Percentiles rank a stretch among this genome's conserved stretches.
Evolutionary conservation across 2,888 invertebrate genomes (phyloP).

Genomic region (Gandaritis pyraliata): DNA sequence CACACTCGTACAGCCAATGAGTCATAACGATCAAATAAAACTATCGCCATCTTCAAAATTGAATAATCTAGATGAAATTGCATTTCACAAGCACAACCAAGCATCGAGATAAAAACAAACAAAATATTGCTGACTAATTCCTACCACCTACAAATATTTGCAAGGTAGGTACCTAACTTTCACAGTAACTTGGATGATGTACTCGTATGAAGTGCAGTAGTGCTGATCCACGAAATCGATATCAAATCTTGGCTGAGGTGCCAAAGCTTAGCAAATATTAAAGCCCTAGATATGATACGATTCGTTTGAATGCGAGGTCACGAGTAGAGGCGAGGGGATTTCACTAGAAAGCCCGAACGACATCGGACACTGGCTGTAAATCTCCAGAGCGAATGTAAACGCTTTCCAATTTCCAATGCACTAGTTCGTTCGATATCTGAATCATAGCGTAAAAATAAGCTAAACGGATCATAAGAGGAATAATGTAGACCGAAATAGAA

Average conservation of each 20-base stretch:
- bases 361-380: conserved; percentile 63
- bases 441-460: not conserved
- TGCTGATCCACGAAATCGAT: conserved; percentile 23
- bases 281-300: conserved; percentile 34
- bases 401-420: conserved; percentile 64
- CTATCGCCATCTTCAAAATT: not conserved
- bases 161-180: conserved; percentile 3
- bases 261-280: conserved; percentile 32
- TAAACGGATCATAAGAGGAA: too few species aligned
- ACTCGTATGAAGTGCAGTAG: conserved; percentile 14
- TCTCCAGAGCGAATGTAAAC: conserved; percentile 64
- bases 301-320: conserved; percentile 59
- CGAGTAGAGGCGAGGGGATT: conserved; percentile 55
- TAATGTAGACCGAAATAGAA: too few species aligned
- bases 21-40: not conserved
- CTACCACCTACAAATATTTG: not conserved
- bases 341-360: conserved; percentile 68
- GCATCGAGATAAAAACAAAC: too few species aligned
- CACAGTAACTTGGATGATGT: not conserved
- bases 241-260: conserved; percentile 30
- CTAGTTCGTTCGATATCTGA: conserved; percentile 23
- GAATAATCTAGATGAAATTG: too few species aligned
- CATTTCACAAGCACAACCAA: too few species aligned
- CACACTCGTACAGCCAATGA: not conserved
- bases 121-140: too few species aligned